A percentile compares a stretch with the other conserved stretches of the same genome.
phyloP scores from a whole-genome alignment of 2,888 invertebrate genomes.

The Cephus nigrinus region DNA sequence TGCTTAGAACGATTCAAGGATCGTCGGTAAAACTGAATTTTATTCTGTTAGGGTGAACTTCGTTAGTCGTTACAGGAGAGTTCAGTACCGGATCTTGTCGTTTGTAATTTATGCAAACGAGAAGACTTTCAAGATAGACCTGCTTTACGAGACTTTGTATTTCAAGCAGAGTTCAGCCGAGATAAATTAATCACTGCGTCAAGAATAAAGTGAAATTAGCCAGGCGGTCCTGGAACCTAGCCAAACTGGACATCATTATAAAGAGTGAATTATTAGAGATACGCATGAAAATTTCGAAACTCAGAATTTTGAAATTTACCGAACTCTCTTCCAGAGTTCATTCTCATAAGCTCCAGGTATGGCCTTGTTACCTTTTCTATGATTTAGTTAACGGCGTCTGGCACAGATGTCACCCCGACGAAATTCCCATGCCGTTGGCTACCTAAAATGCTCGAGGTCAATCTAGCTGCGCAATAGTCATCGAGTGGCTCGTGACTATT shows the following conservation, averaged over 20 bases:
- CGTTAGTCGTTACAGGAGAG: neutral
- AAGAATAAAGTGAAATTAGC: neutral
- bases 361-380: neutral
- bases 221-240: neutral
- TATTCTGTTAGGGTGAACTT: neutral
- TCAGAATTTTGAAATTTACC: neutral
- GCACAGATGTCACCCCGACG: neutral
- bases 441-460: neutral
- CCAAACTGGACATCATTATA: neutral
- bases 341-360: neutral
- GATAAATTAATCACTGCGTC: neutral
- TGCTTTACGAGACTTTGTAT: neutral
- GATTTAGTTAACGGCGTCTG: neutral
- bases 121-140: neutral
- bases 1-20: neutral
- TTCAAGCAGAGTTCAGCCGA: neutral
- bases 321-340: neutral
- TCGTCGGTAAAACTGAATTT: neutral
- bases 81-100: neutral
- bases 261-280: neutral
- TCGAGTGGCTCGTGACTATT: neutral
- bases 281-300: too few relatives aligned
- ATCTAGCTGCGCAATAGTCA: neutral
- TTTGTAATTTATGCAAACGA: neutral
- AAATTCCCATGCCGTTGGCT: neutral